These are phyloP conservation scores for Chaunax sp. DNA, from an alignment of 2,797 vertebrate genomes.

Conservation along the genomic window DNA sequence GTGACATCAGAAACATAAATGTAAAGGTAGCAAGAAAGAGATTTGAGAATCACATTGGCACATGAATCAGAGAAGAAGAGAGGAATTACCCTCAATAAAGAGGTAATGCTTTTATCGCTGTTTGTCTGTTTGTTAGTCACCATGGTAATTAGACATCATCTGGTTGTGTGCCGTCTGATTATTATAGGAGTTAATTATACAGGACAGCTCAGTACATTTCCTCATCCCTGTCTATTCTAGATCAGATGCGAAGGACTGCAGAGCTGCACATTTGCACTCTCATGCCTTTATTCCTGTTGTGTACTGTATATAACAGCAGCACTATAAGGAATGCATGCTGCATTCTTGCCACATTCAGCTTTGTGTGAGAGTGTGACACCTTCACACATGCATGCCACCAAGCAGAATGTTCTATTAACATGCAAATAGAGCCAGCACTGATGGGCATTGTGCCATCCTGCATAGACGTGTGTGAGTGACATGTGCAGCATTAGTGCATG, in stretches of 20 bases:
- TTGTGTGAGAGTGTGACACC: slow-evolving; percentile 40
- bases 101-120: too few relatives aligned
- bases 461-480: slow-evolving; percentile 7
- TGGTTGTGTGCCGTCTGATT: slow-evolving; percentile 60
- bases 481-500: slow-evolving; percentile 33
- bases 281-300: slow-evolving; percentile 32
- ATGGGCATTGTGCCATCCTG: slow-evolving; percentile 13
- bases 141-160: slow-evolving; percentile 68
- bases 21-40: not conserved
- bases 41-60: not conserved
- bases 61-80: not conserved
- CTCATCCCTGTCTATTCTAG: slow-evolving; percentile 21
- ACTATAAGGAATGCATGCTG: slow-evolving; percentile 48
- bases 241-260: slow-evolving; percentile 48
- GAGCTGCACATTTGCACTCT: slow-evolving; percentile 54
- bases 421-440: slow-evolving; percentile 40
- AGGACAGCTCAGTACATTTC: slow-evolving; percentile 30
- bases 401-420: slow-evolving; percentile 47
- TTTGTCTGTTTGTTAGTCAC: slow-evolving; percentile 20
- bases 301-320: slow-evolving; percentile 31
- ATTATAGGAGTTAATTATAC: slow-evolving; percentile 60
- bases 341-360: slow-evolving; percentile 45
- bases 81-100: not conserved
- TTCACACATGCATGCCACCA: slow-evolving; percentile 41
- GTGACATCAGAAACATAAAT: slow-evolving; percentile 1